phyloP scores from a whole-genome alignment of 2,797 vertebrate genomes.

The Epinephelus awoara region DNA sequence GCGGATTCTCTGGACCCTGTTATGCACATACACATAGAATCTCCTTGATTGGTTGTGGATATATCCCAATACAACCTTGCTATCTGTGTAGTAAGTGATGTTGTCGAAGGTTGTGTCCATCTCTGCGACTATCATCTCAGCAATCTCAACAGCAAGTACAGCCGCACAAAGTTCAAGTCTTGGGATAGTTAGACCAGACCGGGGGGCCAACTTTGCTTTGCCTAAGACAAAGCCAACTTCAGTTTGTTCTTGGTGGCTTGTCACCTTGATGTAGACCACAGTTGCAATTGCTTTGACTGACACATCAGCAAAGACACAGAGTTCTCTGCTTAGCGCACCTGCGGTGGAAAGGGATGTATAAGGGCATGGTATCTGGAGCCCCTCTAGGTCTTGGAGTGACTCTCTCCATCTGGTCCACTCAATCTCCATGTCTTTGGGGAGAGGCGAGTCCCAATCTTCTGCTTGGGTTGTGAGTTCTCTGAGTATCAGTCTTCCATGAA shows the following conservation, averaged over 20 bases:
- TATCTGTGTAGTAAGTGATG: constrained; percentile 13
- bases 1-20: not conserved
- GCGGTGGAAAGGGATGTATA: not conserved
- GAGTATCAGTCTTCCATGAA: not conserved
- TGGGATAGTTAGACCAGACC: not conserved
- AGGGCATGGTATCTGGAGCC: not conserved
- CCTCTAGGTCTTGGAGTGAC: constrained; percentile 1
- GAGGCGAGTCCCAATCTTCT: not conserved
- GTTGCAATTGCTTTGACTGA: too few species aligned
- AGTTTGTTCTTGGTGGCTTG: not conserved
- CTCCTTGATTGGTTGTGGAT: constrained; percentile 13
- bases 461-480: not conserved
- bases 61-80: constrained; percentile 14
- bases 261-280: constrained; percentile 2
- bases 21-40: constrained; percentile 3
- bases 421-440: not conserved
- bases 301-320: too few species aligned
- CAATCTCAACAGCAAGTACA: not conserved
- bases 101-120: not conserved
- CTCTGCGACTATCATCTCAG: not conserved
- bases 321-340: too few species aligned
- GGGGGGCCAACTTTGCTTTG: not conserved
- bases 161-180: not conserved
- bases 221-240: not conserved
- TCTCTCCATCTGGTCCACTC: constrained; percentile 2